These are phyloP conservation scores for Cottoperca gobio DNA, from an alignment of 2,797 vertebrate genomes.

Conservation along the genomic window DNA sequence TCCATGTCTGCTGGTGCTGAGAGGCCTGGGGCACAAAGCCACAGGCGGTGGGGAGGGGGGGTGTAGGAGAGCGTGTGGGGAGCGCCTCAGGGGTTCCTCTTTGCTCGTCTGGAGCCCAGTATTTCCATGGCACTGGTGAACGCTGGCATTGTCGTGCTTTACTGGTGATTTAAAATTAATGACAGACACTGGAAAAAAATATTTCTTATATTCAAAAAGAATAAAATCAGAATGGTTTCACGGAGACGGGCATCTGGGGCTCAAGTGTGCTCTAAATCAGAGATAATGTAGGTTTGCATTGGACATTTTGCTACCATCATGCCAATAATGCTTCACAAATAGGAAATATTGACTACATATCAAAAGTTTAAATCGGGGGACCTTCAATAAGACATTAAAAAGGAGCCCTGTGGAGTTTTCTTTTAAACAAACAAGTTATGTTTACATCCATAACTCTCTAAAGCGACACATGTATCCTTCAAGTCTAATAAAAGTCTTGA, in stretches of 20 bases:
- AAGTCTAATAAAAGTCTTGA: too few relatives aligned
- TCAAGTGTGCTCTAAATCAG: constrained; percentile 37
- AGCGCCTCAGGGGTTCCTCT: constrained; percentile 56
- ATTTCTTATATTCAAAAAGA: constrained; percentile 27
- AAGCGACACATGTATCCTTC: too few relatives aligned
- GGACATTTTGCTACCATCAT: constrained; percentile 24
- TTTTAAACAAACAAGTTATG: background rate
- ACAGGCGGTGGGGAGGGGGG: constrained; percentile 45
- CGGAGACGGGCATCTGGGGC: constrained; percentile 7
- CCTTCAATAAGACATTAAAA: constrained; percentile 17
- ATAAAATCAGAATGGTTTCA: constrained; percentile 27
- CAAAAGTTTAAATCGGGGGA: constrained; percentile 14
- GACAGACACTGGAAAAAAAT: constrained; percentile 67
- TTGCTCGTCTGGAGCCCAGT: constrained; percentile 45
- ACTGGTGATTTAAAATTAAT: constrained; percentile 49
- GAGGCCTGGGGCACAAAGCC: constrained; percentile 71
- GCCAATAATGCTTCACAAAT: constrained; percentile 32
- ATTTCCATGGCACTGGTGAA: constrained; percentile 56
- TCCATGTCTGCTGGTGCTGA: constrained; percentile 53
- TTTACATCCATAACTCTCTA: too few relatives aligned
- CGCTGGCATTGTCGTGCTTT: constrained; percentile 43
- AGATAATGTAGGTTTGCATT: constrained; percentile 10
- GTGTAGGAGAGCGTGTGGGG: constrained; percentile 38
- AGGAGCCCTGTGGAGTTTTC: background rate
- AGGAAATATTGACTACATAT: constrained; percentile 29